Conservation (phyloP, 2,113 vertebrate species). For the Pristiophorus japonicus region DNA sequence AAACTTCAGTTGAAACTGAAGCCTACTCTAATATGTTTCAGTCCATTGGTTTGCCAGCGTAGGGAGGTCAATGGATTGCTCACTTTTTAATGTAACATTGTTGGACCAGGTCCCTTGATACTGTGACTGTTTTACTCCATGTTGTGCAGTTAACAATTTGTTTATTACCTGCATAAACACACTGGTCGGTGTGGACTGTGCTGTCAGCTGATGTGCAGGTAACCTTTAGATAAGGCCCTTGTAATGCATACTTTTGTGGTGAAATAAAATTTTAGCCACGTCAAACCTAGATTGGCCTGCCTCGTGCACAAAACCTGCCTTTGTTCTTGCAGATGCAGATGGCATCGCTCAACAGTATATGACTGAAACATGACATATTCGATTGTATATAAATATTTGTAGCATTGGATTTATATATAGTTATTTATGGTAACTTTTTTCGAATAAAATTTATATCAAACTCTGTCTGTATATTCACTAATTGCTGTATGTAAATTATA, state of each 20-base stretch:
- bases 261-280: neutral
- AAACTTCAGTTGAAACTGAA: neutral
- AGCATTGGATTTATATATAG: neutral
- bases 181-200: too few relatives aligned
- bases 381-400: slow-evolving; percentile 3
- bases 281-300: neutral
- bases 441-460: slow-evolving; percentile 19
- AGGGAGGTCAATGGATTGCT: neutral
- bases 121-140: neutral
- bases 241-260: neutral
- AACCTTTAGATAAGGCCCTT: neutral
- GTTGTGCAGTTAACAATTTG: neutral
- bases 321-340: neutral
- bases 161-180: neutral
- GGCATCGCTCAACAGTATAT: neutral
- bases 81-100: neutral
- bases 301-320: neutral
- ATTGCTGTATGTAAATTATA: neutral
- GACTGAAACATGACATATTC: neutral
- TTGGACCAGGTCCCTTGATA: neutral
- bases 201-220: neutral
- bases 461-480: neutral
- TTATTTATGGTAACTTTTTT: slow-evolving; percentile 16
- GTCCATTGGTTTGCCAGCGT: neutral
- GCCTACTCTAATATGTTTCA: neutral